phyloP scores from a whole-genome alignment of 2,113 vertebrate genomes.

The Clinocottus analis region DNA sequence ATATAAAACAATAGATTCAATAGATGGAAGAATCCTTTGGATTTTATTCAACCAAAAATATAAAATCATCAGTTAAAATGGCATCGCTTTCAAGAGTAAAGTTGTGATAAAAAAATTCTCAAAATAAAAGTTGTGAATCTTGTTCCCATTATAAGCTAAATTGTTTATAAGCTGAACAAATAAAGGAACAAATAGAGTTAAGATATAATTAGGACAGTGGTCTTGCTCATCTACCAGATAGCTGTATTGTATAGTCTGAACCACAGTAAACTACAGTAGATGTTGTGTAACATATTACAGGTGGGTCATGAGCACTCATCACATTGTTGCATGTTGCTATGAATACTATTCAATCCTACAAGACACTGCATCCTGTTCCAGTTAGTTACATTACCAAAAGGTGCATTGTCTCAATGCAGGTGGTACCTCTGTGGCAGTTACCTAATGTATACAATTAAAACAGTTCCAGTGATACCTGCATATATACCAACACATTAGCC shows the following conservation, averaged over 20 bases:
- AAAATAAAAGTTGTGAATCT: neutral
- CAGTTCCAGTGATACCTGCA: neutral
- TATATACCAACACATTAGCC: neutral
- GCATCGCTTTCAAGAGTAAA: neutral
- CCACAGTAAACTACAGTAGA: neutral
- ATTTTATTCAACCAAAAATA: conserved; percentile 44
- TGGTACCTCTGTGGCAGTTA: neutral
- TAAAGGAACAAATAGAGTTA: neutral
- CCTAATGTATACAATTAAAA: neutral
- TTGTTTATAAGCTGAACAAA: conserved; percentile 19
- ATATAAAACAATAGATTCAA: conserved; percentile 13
- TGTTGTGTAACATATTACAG: neutral
- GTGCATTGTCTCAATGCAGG: neutral
- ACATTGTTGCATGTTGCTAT: neutral
- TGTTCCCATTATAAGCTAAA: conserved; percentile 15
- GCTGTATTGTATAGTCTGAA: neutral
- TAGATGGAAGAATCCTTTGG: neutral
- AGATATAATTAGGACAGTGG: neutral
- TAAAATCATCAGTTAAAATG: conserved; percentile 14
- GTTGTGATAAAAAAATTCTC: neutral
- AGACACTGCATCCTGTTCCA: neutral
- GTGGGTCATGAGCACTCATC: neutral
- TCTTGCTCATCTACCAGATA: neutral
- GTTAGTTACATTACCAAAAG: neutral
- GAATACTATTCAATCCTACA: neutral